Evolutionary conservation across 2,888 invertebrate genomes (phyloP), one percentile per base, ranked within the genome.

Genomic region (Heliconius erato): DNA sequence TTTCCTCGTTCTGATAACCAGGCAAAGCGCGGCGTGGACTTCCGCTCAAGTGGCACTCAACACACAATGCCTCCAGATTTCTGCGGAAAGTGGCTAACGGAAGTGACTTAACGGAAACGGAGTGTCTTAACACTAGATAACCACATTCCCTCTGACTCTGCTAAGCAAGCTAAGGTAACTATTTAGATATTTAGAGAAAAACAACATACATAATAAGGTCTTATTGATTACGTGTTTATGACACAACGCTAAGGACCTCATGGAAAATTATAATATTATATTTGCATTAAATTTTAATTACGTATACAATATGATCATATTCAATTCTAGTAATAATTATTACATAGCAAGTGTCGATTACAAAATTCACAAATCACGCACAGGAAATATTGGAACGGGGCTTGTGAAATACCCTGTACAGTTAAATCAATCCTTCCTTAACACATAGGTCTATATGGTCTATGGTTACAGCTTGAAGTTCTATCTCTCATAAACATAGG

Each of bases 351-450:
- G 23, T 76, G 59, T 9, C 76, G 59, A 16, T 40, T 9, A n/a
- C n/a, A n/a, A 16, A 76, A 63, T 76, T 76, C n/a, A 35, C 76
- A 76, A 63, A 63, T 12, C 35, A 26, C 14, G 63, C 19, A 63
- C 63, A 63, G 63, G 63, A 76, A 76, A 76, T 9, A 7, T 32
- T 32, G n/a, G 12, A 23, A 49, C 9, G 16, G 7, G n/a, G 0
- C 26, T 23, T 32, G 16, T n/a, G 9, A 76, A 76, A 76, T 72
- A 44, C 44, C 72, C 14, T 44, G 44, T 44, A 72, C 26, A 72
- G 6, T 14, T 44, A 16, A 26, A n/a, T 14, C 16, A 0, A 26
- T 72, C 3, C 26, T 72, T 72, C 44, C 72, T 72, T 72, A 72
- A 72, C n/a, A 3, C 54, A 19, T 7, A 44, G 11, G 12, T 12